phyloP scores from a whole-genome alignment of 1,140 invertebrate species.

The Episyrphus balteatus region DNA sequence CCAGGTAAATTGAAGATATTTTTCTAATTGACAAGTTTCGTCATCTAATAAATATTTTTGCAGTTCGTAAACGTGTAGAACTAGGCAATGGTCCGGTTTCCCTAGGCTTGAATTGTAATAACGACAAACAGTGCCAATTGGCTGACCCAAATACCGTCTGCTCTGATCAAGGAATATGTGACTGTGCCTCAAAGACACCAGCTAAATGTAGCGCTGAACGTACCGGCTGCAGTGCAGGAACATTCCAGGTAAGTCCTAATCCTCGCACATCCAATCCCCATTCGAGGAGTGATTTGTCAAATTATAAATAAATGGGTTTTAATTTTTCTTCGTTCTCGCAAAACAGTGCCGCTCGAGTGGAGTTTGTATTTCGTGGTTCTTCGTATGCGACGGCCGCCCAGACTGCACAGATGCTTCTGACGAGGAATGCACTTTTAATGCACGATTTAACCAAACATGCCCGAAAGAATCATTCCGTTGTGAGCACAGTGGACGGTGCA shows the following conservation, averaged over 20 bases:
- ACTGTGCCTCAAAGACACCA: conserved; percentile 50
- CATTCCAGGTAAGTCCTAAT: conserved; percentile 58
- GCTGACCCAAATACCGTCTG: conserved; percentile 69
- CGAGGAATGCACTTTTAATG: conserved; percentile 52
- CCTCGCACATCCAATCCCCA: neutral
- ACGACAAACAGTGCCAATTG: conserved; percentile 63
- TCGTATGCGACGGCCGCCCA: conserved; percentile 82
- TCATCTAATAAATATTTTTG: neutral
- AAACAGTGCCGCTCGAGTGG: conserved; percentile 63
- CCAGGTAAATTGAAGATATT: conserved; percentile 15
- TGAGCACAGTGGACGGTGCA: conserved; percentile 52
- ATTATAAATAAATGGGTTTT: neutral
- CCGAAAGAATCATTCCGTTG: conserved; percentile 51
- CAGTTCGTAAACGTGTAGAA: conserved; percentile 38
- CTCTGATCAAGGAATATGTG: conserved; percentile 60
- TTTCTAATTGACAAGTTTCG: neutral
- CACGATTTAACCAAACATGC: conserved; percentile 26
- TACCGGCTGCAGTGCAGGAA: conserved; percentile 67
- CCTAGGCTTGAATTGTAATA: conserved; percentile 61
- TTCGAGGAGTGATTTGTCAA: neutral
- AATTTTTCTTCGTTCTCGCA: neutral
- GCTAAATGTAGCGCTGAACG: conserved; percentile 54
- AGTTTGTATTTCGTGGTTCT: conserved; percentile 80
- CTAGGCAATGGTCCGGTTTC: conserved; percentile 50
- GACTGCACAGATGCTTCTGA: conserved; percentile 62